These are phyloP conservation scores for Meghimatium bilineatum DNA, from an alignment of 2,888 invertebrate species.

Conservation along the genomic window DNA sequence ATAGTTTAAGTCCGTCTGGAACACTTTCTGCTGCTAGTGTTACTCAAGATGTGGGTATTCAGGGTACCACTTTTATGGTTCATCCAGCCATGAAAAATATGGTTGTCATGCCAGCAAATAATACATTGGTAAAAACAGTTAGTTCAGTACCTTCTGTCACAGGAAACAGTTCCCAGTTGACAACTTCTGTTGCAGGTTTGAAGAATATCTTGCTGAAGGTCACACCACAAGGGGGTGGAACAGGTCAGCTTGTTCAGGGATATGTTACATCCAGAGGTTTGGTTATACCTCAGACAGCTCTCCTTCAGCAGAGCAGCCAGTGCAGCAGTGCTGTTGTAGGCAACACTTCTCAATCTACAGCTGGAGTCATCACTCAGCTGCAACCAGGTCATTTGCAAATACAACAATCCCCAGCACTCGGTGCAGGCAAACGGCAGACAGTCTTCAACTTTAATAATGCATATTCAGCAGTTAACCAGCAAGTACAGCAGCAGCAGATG, in stretches of 20 bases:
- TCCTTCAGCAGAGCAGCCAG: slow-evolving; percentile 30
- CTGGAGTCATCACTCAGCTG: neutral
- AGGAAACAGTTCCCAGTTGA: neutral
- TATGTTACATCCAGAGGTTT: slow-evolving; percentile 46
- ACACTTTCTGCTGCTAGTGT: slow-evolving; percentile 2
- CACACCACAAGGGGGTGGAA: slow-evolving; percentile 41
- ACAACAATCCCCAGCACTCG: slow-evolving; percentile 9
- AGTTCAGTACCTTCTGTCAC: slow-evolving; percentile 8
- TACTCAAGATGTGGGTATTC: neutral
- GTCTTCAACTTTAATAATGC: neutral
- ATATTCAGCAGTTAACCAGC: neutral
- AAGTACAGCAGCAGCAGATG: slow-evolving; percentile 22
- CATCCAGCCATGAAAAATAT: neutral
- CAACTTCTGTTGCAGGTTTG: slow-evolving; percentile 11
- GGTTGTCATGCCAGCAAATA: neutral
- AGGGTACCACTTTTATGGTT: neutral
- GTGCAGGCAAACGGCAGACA: neutral
- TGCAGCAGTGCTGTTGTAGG: slow-evolving; percentile 11
- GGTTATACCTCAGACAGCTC: slow-evolving; percentile 46
- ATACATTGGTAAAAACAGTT: neutral
- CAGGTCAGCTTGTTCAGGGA: slow-evolving; percentile 47
- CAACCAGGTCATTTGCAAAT: slow-evolving; percentile 8
- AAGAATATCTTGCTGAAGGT: slow-evolving; percentile 47
- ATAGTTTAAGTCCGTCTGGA: slow-evolving; percentile 35
- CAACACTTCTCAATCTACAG: neutral